Evolutionary conservation across 1,140 invertebrate species (phyloP).

Genomic region (Saxidomus purpurata): DNA sequence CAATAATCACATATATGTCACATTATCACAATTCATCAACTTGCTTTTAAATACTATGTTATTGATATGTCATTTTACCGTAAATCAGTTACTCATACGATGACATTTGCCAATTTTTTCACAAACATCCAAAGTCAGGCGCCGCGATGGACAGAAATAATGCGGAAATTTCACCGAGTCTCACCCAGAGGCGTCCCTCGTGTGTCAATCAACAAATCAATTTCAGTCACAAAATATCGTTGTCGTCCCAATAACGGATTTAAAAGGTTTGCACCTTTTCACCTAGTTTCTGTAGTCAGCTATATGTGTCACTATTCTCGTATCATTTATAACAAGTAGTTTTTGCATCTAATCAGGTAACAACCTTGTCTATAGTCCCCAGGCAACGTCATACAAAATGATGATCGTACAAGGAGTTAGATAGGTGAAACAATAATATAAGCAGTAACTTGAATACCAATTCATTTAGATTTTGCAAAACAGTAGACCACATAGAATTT

Average conservation of each 20-base stretch:
- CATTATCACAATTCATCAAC: conserved; percentile 31
- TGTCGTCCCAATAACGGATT: conserved; percentile 27
- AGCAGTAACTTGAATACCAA: no score
- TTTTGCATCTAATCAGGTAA: conserved; percentile 30
- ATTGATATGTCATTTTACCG: conserved; percentile 21
- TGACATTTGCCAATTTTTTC: conserved; percentile 41
- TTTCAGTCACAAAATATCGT: conserved; percentile 37
- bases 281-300: conserved; percentile 17
- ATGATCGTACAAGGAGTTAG: no score
- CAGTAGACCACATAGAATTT: no score
- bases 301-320: conserved; percentile 35
- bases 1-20: conserved; percentile 15
- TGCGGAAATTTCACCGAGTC: conserved; percentile 33
- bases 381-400: background rate
- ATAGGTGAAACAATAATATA: no score
- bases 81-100: conserved; percentile 47
- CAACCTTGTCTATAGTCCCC: background rate
- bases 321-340: conserved; percentile 38
- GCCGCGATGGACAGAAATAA: conserved; percentile 45
- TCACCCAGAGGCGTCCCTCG: conserved; percentile 33
- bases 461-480: no score
- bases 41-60: conserved; percentile 23
- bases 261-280: conserved; percentile 42
- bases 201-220: conserved; percentile 49
- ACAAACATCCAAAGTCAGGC: conserved; percentile 31